Conservation (phyloP, 1,140 invertebrate species). For the Saxidomus purpurata region DNA sequence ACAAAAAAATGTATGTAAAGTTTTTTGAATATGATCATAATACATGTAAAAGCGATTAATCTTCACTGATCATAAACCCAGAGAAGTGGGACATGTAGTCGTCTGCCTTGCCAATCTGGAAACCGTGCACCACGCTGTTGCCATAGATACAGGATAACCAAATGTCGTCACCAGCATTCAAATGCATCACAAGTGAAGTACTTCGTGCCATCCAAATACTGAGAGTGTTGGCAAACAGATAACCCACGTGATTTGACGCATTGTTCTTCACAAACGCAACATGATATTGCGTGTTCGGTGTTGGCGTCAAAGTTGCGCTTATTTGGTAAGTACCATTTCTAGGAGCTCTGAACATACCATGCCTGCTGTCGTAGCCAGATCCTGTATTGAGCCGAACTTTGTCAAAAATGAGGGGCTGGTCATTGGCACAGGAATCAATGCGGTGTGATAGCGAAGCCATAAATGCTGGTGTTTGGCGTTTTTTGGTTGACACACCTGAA, state of each 20-base stretch:
- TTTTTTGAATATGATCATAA: too few relatives aligned
- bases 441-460: not conserved
- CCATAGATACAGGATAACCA: not conserved
- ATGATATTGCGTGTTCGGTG: not conserved
- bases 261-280: slow-evolving; percentile 4
- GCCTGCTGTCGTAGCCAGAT: not conserved
- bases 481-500: not conserved
- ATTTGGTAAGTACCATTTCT: slow-evolving; percentile 3
- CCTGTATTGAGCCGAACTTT: not conserved
- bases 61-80: not conserved
- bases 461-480: not conserved
- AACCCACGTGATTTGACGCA: not conserved
- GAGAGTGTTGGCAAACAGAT: not conserved
- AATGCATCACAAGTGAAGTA: too few relatives aligned
- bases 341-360: not conserved
- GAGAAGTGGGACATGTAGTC: not conserved
- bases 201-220: not conserved
- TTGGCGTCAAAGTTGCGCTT: not conserved
- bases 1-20: too few relatives aligned
- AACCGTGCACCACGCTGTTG: not conserved
- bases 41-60: too few relatives aligned
- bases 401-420: slow-evolving; percentile 10
- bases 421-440: not conserved
- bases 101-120: not conserved
- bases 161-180: too few relatives aligned